A percentile compares a stretch with the other conserved stretches of the same genome.
Evolutionary conservation across 1,140 invertebrate genomes (phyloP).

Genomic region (Brachionus rubens): DNA sequence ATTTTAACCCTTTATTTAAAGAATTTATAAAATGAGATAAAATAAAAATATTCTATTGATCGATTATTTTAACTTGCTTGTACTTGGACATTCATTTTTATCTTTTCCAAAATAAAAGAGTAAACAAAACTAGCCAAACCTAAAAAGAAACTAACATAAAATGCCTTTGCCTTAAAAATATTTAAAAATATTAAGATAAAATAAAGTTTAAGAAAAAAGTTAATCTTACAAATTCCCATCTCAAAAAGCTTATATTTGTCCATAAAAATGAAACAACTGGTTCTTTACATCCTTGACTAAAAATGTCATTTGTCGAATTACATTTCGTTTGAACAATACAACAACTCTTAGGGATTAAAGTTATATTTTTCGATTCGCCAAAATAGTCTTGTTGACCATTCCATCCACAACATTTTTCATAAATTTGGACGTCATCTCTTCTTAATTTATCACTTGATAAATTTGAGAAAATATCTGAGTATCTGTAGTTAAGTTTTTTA

Average conservation of each 20-base stretch:
- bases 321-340: neutral
- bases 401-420: constrained; percentile 16
- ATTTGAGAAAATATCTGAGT: neutral
- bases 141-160: no score
- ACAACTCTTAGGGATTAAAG: neutral
- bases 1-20: no score
- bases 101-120: no score
- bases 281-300: neutral
- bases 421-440: neutral
- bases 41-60: no score
- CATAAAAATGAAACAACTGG: neutral
- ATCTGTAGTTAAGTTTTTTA: no score
- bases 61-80: no score
- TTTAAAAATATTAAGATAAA: neutral
- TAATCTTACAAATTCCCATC: neutral
- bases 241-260: neutral
- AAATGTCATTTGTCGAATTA: neutral
- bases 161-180: no score
- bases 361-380: no score
- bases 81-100: no score
- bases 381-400: neutral
- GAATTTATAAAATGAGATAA: no score
- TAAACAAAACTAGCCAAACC: no score
- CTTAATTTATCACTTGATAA: neutral
- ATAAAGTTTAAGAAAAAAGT: neutral